Percentiles rank a stretch among this genome's conserved stretches.
These are phyloP conservation scores for Lampris megalopsis DNA, from an alignment of 2,113 vertebrate genomes.

Conservation along the genomic window DNA sequence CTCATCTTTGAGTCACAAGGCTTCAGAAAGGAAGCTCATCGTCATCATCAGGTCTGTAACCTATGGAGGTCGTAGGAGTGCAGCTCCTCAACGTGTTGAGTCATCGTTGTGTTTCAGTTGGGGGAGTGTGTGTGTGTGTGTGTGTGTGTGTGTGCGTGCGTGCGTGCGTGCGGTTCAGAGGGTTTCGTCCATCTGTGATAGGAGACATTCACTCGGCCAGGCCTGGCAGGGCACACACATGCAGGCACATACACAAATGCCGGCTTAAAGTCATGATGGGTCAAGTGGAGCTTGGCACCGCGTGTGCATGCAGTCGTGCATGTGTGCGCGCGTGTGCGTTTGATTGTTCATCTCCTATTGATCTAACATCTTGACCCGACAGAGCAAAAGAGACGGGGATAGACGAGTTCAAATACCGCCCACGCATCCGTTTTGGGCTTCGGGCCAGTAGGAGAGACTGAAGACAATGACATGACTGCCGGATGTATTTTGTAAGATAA, in stretches of 20 bases:
- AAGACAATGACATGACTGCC: background rate
- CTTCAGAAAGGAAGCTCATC: too few relatives aligned
- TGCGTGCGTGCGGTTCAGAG: background rate
- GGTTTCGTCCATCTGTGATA: background rate
- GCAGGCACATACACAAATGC: background rate
- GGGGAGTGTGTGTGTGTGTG: background rate
- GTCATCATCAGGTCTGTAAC: too few relatives aligned
- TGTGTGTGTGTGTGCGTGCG: background rate
- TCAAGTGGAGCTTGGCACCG: background rate
- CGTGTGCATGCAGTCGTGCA: background rate
- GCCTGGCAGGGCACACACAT: background rate
- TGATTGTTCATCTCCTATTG: background rate
- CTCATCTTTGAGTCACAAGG: too few relatives aligned
- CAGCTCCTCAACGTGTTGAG: too few relatives aligned
- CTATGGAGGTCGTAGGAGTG: too few relatives aligned
- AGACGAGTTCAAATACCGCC: background rate
- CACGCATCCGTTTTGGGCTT: background rate
- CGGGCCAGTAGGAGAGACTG: background rate
- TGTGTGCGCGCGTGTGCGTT: constrained; percentile 1
- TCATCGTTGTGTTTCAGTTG: too few relatives aligned
- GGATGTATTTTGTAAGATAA: too few relatives aligned
- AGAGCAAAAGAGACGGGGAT: background rate
- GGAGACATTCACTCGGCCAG: background rate
- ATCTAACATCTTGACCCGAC: background rate
- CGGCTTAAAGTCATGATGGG: background rate